Percentiles rank a stretch among this genome's conserved stretches.
Conservation (phyloP, 2,113 vertebrate genomes). For the Rutilus rutilus region DNA sequence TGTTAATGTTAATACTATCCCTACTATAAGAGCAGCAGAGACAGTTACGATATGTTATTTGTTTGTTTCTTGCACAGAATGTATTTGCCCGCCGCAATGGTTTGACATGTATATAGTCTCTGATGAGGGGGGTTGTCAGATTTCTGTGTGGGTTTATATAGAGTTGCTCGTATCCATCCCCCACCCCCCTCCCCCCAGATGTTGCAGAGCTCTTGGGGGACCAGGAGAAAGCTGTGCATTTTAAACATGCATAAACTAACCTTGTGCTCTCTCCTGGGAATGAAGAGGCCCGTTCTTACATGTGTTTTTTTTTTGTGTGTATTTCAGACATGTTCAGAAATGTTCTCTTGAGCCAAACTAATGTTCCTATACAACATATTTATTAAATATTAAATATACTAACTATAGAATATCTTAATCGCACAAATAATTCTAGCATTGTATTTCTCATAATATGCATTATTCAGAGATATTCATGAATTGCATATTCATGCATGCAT, state of each 20-base stretch:
- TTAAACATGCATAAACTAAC: conserved; percentile 45
- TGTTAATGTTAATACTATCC: background rate
- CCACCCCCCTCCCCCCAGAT: conserved; percentile 37
- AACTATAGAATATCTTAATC: background rate
- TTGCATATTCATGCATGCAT: conserved; percentile 48
- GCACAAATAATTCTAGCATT: background rate
- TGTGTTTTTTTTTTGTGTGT: conserved; percentile 11
- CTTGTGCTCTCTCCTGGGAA: conserved; percentile 33
- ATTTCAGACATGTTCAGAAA: background rate
- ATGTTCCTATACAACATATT: background rate
- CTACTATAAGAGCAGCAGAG: background rate
- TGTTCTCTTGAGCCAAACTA: conserved; percentile 23
- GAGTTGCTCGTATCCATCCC: conserved; percentile 27
- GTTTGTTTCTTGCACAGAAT: conserved; percentile 7
- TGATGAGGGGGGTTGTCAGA: conserved; percentile 7
- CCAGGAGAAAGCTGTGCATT: conserved; percentile 42
- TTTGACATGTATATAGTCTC: conserved; percentile 17
- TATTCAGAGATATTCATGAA: conserved; percentile 29
- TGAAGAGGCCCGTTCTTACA: conserved; percentile 17
- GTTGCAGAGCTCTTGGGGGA: conserved; percentile 37
- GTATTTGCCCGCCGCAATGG: conserved; percentile 10
- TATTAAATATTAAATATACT: background rate
- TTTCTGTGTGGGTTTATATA: conserved; percentile 41
- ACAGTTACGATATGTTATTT: background rate
- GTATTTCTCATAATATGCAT: conserved; percentile 30